Base-by-base conservation (phyloP, 2,888 invertebrate species). In the Synanthedon myopaeformis region DNA sequence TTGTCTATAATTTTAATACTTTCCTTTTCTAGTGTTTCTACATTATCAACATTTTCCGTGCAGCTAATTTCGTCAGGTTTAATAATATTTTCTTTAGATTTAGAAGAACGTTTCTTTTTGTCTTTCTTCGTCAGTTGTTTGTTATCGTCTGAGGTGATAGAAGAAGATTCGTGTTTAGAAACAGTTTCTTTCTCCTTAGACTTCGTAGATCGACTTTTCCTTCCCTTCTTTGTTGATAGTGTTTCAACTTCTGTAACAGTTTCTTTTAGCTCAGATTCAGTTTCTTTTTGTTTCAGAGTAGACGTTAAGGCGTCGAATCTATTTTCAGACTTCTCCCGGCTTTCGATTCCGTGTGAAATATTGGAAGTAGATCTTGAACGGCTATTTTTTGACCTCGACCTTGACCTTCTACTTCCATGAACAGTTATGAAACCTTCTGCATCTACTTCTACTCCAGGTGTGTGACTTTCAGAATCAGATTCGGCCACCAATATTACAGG, bases 361-460 rank as follows among this genome's bases (percentile, higher is more conserved):
- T 71, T 72, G 23, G 79, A 70, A 52, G 63, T 65, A 42, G 77
- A 76, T 45, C 65, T 59, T 11, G 79, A 76, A n/a, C 81, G 77
- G 50, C 66, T 67, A 54, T 85, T 83, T 62, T 87, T 85, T 12
- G 90, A 90, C 52, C 86, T 78, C 2, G 91, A 91, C 54, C 90
- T 82, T 50, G 89, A 82, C 58, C 87, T 75, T 66, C 85, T 76
- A 59, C 73, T 79, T 69, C 85, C 80, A 50, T 87, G 86, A 50
- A 89, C 83, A 45, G 74, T 79, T 54, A 88, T 84, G 61, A 89
- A 89, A 6, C 88, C 89, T 66, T 89, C 89, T 35, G 76, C 67
- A 62, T 85, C 82, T 3, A 78, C 59, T 59, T 72, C 69, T 12
- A 71, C 42, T 51, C 78, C 77, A 54, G 70, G 56, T 64, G 73